Percentiles rank a stretch among this genome's conserved stretches.
phyloP scores from a whole-genome alignment of 2,888 invertebrate species.

The Galeruca laticollis region DNA sequence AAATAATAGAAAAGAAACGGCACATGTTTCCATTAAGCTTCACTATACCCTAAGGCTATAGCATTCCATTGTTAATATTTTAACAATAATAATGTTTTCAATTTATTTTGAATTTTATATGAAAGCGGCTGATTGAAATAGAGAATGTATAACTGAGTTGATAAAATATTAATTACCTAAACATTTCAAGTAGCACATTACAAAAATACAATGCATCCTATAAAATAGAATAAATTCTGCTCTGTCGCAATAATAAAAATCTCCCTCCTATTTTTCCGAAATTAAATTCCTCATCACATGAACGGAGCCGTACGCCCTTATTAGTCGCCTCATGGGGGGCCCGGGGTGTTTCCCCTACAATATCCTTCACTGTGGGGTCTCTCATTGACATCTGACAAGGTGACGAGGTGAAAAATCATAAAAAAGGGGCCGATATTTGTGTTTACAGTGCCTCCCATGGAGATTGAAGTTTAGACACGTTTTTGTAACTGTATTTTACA shows the following conservation, averaged over 20 bases:
- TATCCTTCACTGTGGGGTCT: slow-evolving; percentile 57
- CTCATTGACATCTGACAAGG: slow-evolving; percentile 64
- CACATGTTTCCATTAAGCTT: too few species aligned
- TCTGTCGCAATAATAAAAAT: slow-evolving; percentile 34
- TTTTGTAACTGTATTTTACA: slow-evolving; percentile 63
- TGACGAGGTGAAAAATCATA: slow-evolving; percentile 67
- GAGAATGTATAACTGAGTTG: too few species aligned
- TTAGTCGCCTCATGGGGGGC: slow-evolving; percentile 58
- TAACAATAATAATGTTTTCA: too few species aligned
- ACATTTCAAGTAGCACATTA: neutral
- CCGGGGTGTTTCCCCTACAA: slow-evolving; percentile 58
- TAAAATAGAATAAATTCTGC: slow-evolving; percentile 21
- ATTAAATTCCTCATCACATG: slow-evolving; percentile 47
- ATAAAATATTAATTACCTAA: neutral
- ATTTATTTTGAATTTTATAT: too few species aligned
- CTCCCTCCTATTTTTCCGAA: slow-evolving; percentile 35
- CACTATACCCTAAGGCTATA: too few species aligned
- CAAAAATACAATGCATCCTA: neutral
- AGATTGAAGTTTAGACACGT: slow-evolving; percentile 64
- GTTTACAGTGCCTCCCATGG: slow-evolving; percentile 64
- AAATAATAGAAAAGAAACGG: too few species aligned
- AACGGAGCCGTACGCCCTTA: slow-evolving; percentile 57
- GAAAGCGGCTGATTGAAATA: too few species aligned
- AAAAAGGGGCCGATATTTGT: slow-evolving; percentile 63
- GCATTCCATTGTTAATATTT: too few species aligned